Percentiles rank a stretch among this genome's conserved stretches.
These are phyloP conservation scores for Enteromius trimaculatus DNA, from an alignment of 2,797 vertebrate genomes.

Conservation along the genomic window DNA sequence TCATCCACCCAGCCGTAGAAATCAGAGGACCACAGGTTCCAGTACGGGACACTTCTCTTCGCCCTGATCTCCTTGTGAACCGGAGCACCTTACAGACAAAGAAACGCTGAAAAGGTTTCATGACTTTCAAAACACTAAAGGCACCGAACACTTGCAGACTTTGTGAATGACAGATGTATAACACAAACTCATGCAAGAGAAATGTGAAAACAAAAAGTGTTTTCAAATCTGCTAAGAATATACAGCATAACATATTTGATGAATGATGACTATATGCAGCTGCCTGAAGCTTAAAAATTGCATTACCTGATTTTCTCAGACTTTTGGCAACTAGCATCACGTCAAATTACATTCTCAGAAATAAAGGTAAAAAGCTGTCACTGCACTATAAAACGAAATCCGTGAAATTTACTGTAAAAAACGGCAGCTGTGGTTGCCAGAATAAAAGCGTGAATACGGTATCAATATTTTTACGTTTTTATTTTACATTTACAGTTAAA, in stretches of 20 bases:
- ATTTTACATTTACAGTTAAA: too few species aligned
- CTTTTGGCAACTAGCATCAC: not conserved
- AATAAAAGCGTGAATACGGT: too few species aligned
- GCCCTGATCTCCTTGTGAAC: slow-evolving; percentile 41
- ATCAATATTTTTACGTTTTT: too few species aligned
- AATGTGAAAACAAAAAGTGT: too few species aligned
- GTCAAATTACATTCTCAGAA: not conserved
- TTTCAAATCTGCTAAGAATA: not conserved
- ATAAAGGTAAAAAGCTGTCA: too few species aligned
- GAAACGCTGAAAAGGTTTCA: not conserved
- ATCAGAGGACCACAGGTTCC: slow-evolving; percentile 72
- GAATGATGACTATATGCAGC: not conserved
- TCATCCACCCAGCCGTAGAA: slow-evolving; percentile 75
- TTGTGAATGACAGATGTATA: not conserved
- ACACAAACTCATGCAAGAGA: too few species aligned
- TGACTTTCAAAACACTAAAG: not conserved
- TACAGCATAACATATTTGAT: not conserved
- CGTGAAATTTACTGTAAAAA: too few species aligned
- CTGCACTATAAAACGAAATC: too few species aligned
- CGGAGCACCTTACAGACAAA: slow-evolving; percentile 22
- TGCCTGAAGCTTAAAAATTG: not conserved
- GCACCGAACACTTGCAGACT: not conserved
- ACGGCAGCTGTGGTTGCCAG: too few species aligned
- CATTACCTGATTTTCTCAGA: not conserved
- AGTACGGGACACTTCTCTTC: slow-evolving; percentile 68